Evolutionary conservation across 2,113 vertebrate species (phyloP), one percentile per base, ranked within the genome.

Genomic region (Siniperca chuatsi): DNA sequence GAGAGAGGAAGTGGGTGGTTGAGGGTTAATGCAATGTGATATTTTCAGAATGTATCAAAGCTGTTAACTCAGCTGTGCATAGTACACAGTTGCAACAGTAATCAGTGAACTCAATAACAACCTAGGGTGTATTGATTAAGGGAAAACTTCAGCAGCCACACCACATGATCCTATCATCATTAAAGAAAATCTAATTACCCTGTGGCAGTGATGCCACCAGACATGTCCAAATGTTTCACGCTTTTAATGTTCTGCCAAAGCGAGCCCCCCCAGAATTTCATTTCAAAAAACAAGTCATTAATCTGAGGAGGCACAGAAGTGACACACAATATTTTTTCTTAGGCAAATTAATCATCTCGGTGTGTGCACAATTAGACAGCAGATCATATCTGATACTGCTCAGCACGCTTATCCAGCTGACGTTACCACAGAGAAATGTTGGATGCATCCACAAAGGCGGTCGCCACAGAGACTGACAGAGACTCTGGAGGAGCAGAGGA

Each of bases 111-210:
- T 62, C 76, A 74, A 67, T 81, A 84, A 81, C 44, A 78, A 85
- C 66, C 67, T 33, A 2, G 55, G 76, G 23, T 50, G 57, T 71
- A 84, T 20, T 86, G 86, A 87, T 87, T 70, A 68, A 66, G 74
- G 57, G n/a, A 44, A 83, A 81, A 89, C 65, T 61, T 85, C 68
- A 48, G 75, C 67, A 69, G 73, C 73, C 67, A 42, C 83, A 65
- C 84, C 60, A 67, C 85, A 80, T 54, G 81, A 87, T 76, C 83
- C 78, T 75, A 87, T 91, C 78, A 83, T 87, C 82, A 84, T 87
- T 83, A 83, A 68, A 83, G 69, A 13, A 86, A 86, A 84, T 75
- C 35, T 67, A 80, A 92, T 86, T 46, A 88, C 78, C 52, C 35
- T 5, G 40, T 35, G 70, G 79, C 81, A 82, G 64, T 72, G 86